These are phyloP conservation scores for Isaurus tuberculatus DNA, from an alignment of 92 coral and sea anemone species.

Conservation along the genomic window DNA sequence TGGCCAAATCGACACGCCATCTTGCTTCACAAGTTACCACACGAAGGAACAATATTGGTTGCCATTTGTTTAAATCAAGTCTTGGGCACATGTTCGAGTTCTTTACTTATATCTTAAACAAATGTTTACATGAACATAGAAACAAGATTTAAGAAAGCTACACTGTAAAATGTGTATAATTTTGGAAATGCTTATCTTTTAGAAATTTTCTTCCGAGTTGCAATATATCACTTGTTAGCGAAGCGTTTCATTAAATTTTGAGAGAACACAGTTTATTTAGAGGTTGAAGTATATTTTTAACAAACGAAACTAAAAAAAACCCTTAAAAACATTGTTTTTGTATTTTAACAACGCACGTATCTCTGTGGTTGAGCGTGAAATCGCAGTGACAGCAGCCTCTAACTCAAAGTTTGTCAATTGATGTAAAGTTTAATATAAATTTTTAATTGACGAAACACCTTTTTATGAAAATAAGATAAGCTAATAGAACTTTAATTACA, in stretches of 20 bases:
- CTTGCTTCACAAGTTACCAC: conserved; percentile 46
- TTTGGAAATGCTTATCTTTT: neutral
- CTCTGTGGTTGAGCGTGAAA: neutral
- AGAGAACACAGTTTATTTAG: neutral
- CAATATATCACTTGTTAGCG: neutral
- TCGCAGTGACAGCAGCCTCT: neutral
- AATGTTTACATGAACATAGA: neutral
- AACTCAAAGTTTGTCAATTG: neutral
- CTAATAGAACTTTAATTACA: neutral
- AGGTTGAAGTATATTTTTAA: neutral
- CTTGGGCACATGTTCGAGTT: too few species aligned
- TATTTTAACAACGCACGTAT: neutral
- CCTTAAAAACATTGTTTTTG: neutral
- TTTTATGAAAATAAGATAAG: neutral
- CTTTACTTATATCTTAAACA: neutral
- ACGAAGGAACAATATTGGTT: conserved; percentile 41
- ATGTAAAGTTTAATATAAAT: neutral
- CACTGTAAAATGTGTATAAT: neutral
- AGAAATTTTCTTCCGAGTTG: neutral
- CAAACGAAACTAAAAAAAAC: neutral
- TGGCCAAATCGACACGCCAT: conserved; percentile 4
- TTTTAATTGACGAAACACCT: neutral
- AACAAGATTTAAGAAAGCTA: neutral
- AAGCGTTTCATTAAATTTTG: neutral
- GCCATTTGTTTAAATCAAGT: neutral